These are phyloP conservation scores for Eupeodes latifasciatus DNA, from an alignment of 2,888 invertebrate genomes.

Conservation along the genomic window DNA sequence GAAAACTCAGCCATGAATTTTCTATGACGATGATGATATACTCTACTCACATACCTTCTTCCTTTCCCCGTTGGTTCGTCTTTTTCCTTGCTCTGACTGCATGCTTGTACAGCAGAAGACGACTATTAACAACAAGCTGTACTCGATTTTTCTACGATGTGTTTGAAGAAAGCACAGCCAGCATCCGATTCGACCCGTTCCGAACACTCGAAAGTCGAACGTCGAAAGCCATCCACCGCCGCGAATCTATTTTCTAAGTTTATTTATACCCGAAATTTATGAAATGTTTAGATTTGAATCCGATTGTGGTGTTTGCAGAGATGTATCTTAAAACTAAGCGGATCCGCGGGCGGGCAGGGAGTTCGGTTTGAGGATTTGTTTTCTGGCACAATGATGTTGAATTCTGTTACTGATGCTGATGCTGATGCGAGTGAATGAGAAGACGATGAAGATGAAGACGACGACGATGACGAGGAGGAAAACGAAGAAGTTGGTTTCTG, in stretches of 20 bases:
- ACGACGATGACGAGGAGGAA: slow-evolving; percentile 50
- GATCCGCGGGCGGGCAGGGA: slow-evolving; percentile 44
- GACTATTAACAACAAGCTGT: slow-evolving; percentile 58
- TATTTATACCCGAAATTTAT: slow-evolving; percentile 75
- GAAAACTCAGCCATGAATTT: slow-evolving; percentile 52
- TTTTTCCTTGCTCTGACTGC: slow-evolving; percentile 27
- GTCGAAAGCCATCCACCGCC: slow-evolving; percentile 71
- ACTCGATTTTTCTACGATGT: slow-evolving; percentile 62
- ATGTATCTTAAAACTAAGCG: slow-evolving; percentile 74
- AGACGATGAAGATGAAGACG: slow-evolving; percentile 42
- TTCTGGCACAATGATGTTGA: slow-evolving; percentile 28
- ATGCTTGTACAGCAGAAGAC: slow-evolving; percentile 26
- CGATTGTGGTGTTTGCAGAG: slow-evolving; percentile 74
- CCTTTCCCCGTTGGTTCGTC: neutral
- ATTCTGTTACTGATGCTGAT: slow-evolving; percentile 22
- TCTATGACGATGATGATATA: neutral
- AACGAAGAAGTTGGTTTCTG: slow-evolving; percentile 67
- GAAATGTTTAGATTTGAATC: slow-evolving; percentile 76
- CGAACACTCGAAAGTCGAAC: slow-evolving; percentile 38
- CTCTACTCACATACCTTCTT: slow-evolving; percentile 5
- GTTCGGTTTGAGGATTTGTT: slow-evolving; percentile 71
- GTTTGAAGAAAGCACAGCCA: slow-evolving; percentile 69
- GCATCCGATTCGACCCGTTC: slow-evolving; percentile 31
- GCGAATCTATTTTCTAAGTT: slow-evolving; percentile 76
- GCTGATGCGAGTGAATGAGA: slow-evolving; percentile 50